These are phyloP conservation scores for Callorhinus ursinus DNA, from an alignment of 2,113 vertebrate genomes.

Conservation along the genomic window DNA sequence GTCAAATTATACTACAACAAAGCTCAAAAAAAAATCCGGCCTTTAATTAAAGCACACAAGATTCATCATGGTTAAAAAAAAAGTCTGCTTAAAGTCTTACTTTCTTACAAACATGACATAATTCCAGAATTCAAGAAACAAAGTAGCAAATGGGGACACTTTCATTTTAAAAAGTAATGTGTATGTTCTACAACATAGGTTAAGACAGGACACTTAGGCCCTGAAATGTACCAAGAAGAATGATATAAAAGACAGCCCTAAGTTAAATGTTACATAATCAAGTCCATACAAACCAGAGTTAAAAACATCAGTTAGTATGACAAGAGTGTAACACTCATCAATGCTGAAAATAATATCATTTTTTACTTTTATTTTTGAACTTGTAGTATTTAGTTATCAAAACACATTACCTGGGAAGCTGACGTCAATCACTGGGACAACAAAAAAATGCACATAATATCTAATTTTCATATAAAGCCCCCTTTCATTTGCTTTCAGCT, in stretches of 20 bases:
- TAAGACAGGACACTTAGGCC: background rate
- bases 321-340: background rate
- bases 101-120: constrained; percentile 5
- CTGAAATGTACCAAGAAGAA: background rate
- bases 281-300: background rate
- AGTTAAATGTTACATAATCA: background rate
- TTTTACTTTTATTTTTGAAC: constrained; percentile 17
- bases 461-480: constrained; percentile 5
- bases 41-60: constrained; percentile 35
- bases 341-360: background rate
- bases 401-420: constrained; percentile 35
- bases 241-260: background rate
- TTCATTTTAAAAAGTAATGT: constrained; percentile 10
- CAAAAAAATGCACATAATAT: background rate
- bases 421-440: background rate
- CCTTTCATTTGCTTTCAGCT: constrained; percentile 35
- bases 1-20: background rate
- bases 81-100: background rate
- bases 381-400: constrained; percentile 15
- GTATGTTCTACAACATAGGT: background rate
- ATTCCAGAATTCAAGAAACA: constrained; percentile 27
- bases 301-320: background rate
- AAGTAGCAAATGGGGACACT: background rate
- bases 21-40: background rate
- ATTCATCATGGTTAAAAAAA: constrained; percentile 2